A percentile compares a stretch with the other conserved stretches of the same genome.
Evolutionary conservation across 1,140 invertebrate species (phyloP).

Genomic region (Neuroterus valhalla): DNA sequence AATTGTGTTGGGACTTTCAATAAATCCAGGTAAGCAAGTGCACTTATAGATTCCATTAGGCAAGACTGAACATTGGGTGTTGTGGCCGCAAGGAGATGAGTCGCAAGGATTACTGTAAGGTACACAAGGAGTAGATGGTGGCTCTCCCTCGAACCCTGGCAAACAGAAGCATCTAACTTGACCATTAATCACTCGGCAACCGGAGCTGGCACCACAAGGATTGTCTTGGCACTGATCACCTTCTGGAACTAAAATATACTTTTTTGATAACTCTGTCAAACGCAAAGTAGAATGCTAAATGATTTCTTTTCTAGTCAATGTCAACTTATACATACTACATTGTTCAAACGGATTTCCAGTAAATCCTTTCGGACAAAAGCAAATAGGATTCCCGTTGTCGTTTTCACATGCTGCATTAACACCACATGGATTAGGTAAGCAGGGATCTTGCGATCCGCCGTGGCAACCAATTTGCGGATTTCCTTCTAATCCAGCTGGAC

Average conservation of each 20-base stretch:
- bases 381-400: conserved; percentile 90
- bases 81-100: conserved; percentile 90
- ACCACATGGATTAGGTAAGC: conserved; percentile 90
- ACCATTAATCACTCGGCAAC: conserved; percentile 83
- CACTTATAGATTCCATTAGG: conserved; percentile 91
- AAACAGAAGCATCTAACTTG: conserved; percentile 88
- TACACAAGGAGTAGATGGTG: conserved; percentile 81
- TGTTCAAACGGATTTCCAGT: conserved; percentile 94
- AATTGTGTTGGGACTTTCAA: conserved; percentile 91
- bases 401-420: conserved; percentile 88
- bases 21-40: conserved; percentile 87
- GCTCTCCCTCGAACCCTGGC: conserved; percentile 91
- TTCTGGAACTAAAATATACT: conserved; percentile 83
- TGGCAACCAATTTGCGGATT: conserved; percentile 87
- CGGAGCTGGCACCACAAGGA: conserved; percentile 88
- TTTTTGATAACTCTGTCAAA: background rate
- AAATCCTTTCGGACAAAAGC: conserved; percentile 90
- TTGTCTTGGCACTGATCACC: conserved; percentile 89
- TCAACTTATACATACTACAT: conserved; percentile 85
- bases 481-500: conserved; percentile 84
- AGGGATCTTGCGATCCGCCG: conserved; percentile 80
- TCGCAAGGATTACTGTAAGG: conserved; percentile 86
- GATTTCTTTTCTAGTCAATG: conserved; percentile 5
- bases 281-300: too few relatives aligned
- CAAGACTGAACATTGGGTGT: conserved; percentile 88